These are phyloP conservation scores for Mystacornis crossleyi DNA, from an alignment of 2,113 vertebrate genomes.

Conservation along the genomic window DNA sequence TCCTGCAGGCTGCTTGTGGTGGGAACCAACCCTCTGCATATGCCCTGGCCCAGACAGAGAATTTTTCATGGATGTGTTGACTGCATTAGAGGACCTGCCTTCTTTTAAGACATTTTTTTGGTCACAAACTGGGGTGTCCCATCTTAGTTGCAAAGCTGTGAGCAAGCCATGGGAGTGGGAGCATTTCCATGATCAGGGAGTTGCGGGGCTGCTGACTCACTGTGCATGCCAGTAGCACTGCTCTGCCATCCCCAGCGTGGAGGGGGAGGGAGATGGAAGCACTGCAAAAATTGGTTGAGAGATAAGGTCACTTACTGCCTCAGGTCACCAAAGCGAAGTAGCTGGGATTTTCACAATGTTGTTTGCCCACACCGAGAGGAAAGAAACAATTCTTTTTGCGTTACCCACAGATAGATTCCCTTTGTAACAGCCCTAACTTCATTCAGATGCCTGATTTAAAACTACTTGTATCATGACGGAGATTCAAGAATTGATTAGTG, in stretches of 20 bases:
- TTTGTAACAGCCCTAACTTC: background rate
- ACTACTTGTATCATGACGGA: background rate
- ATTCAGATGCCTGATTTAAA: background rate
- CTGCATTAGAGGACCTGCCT: background rate
- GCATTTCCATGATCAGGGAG: background rate
- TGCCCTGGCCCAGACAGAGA: background rate
- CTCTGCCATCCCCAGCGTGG: background rate
- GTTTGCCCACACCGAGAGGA: background rate
- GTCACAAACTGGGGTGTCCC: background rate
- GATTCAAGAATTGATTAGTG: background rate
- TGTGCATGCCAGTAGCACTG: background rate
- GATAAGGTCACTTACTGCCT: slow-evolving; percentile 68
- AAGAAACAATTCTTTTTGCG: background rate
- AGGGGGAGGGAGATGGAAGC: background rate
- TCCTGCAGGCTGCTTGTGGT: background rate
- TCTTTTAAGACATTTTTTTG: background rate
- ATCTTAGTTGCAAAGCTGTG: background rate
- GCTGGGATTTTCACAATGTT: background rate
- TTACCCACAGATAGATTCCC: background rate
- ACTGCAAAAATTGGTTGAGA: slow-evolving; percentile 30
- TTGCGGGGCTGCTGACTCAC: slow-evolving; percentile 38
- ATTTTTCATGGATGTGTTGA: background rate
- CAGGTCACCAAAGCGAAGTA: slow-evolving; percentile 14
- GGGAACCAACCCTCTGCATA: background rate
- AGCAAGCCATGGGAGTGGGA: background rate